Evolutionary conservation across 2,797 vertebrate species (phyloP).

Genomic region (Bradypus variegatus): DNA sequence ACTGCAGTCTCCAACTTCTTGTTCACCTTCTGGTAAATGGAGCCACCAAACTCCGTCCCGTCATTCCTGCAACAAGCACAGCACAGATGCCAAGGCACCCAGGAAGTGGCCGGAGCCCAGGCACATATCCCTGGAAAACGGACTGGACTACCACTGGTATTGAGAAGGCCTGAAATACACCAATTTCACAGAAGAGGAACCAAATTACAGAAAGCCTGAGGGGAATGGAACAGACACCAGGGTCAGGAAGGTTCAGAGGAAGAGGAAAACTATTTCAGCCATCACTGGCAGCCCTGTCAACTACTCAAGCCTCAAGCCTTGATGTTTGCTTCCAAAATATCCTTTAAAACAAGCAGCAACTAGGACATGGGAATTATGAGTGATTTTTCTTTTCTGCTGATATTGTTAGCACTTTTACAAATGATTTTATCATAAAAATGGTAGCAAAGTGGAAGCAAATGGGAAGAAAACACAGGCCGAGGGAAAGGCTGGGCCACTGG

Average conservation of each 20-base stretch:
- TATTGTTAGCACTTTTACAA: neutral
- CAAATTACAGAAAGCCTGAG: neutral
- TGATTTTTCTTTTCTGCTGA: neutral
- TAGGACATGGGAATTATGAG: neutral
- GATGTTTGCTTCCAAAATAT: neutral
- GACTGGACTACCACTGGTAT: neutral
- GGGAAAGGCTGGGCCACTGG: neutral
- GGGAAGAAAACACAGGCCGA: neutral
- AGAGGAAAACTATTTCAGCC: neutral
- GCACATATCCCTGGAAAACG: neutral
- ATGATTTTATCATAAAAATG: neutral
- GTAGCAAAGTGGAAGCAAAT: neutral
- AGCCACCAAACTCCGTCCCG: slow-evolving; percentile 96
- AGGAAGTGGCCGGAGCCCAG: neutral
- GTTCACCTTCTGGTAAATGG: slow-evolving; percentile 98
- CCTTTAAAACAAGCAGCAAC: slow-evolving; percentile 1
- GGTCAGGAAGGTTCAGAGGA: neutral
- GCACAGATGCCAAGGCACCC: neutral
- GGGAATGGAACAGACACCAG: neutral
- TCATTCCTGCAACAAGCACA: slow-evolving; percentile 84
- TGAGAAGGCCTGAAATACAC: neutral
- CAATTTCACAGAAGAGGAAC: neutral
- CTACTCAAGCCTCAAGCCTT: neutral
- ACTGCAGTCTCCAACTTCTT: slow-evolving; percentile 95
- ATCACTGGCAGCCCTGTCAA: neutral